Percentiles rank a stretch among this genome's conserved stretches.
Conservation (phyloP, 2,888 invertebrate genomes). For the Gymnocheta viridis region DNA sequence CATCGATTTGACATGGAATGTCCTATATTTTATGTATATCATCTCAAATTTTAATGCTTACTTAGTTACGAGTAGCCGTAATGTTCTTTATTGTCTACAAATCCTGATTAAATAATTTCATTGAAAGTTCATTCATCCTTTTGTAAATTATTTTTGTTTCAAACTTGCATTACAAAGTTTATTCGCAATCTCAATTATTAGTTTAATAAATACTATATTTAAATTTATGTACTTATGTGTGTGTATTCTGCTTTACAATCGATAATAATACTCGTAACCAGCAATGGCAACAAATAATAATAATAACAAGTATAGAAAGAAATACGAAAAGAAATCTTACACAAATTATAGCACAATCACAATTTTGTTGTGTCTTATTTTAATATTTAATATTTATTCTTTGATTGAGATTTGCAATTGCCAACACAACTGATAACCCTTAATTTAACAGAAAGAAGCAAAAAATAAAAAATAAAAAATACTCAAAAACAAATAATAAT, state of each 20-base stretch:
- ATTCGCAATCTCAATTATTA: slow-evolving; percentile 43
- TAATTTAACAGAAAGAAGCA: too few relatives aligned
- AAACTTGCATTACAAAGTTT: slow-evolving; percentile 18
- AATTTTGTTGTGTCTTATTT: neutral
- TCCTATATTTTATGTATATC: neutral
- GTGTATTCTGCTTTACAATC: slow-evolving; percentile 26
- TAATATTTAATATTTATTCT: slow-evolving; percentile 19
- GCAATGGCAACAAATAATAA: slow-evolving; percentile 41
- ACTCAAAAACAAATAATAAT: slow-evolving; percentile 35
- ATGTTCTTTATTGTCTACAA: slow-evolving; percentile 18
- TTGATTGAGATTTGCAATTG: slow-evolving; percentile 45
- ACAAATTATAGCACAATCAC: slow-evolving; percentile 61
- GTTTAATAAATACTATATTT: slow-evolving; percentile 10
- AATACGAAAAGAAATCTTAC: neutral
- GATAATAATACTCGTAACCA: slow-evolving; percentile 46
- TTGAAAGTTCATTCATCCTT: slow-evolving; percentile 65
- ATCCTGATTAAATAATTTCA: slow-evolving; percentile 43
- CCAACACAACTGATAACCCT: slow-evolving; percentile 65
- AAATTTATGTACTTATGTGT: neutral
- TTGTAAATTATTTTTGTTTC: slow-evolving; percentile 17
- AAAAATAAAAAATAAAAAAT: too few relatives aligned
- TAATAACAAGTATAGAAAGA: slow-evolving; percentile 28
- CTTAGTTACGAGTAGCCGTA: too few relatives aligned
- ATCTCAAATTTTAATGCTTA: slow-evolving; percentile 1
- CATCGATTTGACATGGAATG: neutral